Conservation (phyloP, 2,888 invertebrate genomes). For the Brenthis ino region DNA sequence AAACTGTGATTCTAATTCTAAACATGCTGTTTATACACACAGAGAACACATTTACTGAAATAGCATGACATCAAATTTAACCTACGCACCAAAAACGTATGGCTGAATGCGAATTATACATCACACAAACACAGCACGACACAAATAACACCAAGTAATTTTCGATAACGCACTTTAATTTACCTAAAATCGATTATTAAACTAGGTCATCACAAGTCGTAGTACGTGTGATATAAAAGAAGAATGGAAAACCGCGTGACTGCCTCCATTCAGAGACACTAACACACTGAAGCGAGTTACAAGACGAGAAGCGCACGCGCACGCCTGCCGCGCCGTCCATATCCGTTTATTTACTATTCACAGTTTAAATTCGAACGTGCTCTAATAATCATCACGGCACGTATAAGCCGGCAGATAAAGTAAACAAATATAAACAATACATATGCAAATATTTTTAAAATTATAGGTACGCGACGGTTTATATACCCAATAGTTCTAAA, state of each 20-base stretch:
- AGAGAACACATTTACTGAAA: slow-evolving; percentile 62
- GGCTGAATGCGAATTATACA: slow-evolving; percentile 48
- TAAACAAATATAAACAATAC: slow-evolving; percentile 23
- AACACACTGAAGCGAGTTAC: slow-evolving; percentile 60
- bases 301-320: slow-evolving; percentile 65
- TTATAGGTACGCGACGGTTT: background rate
- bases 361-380: slow-evolving; percentile 68
- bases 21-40: slow-evolving; percentile 65
- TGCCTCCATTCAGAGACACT: slow-evolving; percentile 70
- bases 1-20: slow-evolving; percentile 45
- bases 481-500: background rate
- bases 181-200: slow-evolving; percentile 32
- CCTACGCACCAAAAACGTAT: slow-evolving; percentile 56
- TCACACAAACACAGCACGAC: slow-evolving; percentile 24
- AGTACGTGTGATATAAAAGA: slow-evolving; percentile 38
- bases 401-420: slow-evolving; percentile 47
- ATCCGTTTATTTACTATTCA: slow-evolving; percentile 78
- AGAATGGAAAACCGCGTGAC: slow-evolving; percentile 60
- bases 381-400: slow-evolving; percentile 69
- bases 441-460: slow-evolving; percentile 2
- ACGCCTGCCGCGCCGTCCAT: slow-evolving; percentile 61
- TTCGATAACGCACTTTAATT: slow-evolving; percentile 32
- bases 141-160: slow-evolving; percentile 33
- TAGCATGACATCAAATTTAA: slow-evolving; percentile 72
- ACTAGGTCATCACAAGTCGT: slow-evolving; percentile 35